Evolutionary conservation across 2,888 invertebrate species (phyloP).

Genomic region (Phyto melanocephala): DNA sequence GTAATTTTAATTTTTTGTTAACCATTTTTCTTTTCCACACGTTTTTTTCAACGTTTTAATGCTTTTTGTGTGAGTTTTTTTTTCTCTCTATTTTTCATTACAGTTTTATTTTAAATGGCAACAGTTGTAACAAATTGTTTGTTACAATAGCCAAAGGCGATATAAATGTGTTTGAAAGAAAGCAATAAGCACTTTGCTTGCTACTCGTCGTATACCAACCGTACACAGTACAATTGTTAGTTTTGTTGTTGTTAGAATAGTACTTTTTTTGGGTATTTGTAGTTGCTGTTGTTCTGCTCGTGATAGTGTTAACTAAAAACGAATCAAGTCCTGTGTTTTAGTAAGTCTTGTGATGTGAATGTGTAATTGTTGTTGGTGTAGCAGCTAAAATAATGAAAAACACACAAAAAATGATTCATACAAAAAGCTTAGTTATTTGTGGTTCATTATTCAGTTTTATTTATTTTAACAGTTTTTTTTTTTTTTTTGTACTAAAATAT

Average conservation of each 20-base stretch:
- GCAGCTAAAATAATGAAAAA: slow-evolving; percentile 8
- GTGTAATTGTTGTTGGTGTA: not conserved
- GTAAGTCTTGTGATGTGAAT: not conserved
- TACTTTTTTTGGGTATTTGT: not conserved
- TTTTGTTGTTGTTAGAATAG: not conserved
- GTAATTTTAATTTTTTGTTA: slow-evolving; percentile 18
- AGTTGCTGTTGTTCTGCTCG: not conserved
- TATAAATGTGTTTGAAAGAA: slow-evolving; percentile 46
- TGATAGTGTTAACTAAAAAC: slow-evolving; percentile 10
- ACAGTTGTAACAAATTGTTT: slow-evolving; percentile 64
- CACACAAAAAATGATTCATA: not conserved
- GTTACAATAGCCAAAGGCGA: slow-evolving; percentile 58
- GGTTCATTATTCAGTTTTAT: slow-evolving; percentile 63
- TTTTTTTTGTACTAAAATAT: slow-evolving; percentile 8
- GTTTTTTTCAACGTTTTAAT: not conserved
- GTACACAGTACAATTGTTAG: not conserved
- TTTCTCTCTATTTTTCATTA: slow-evolving; percentile 34
- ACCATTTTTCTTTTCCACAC: not conserved
- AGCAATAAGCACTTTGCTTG: slow-evolving; percentile 55
- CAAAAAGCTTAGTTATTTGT: slow-evolving; percentile 49
- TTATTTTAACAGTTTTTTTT: slow-evolving; percentile 25
- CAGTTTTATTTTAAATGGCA: slow-evolving; percentile 47
- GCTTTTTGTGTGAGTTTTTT: not conserved
- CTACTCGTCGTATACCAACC: slow-evolving; percentile 67
- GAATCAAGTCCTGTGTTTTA: not conserved